phyloP scores from a whole-genome alignment of 2,113 vertebrate species.

The Zapornia atra region DNA sequence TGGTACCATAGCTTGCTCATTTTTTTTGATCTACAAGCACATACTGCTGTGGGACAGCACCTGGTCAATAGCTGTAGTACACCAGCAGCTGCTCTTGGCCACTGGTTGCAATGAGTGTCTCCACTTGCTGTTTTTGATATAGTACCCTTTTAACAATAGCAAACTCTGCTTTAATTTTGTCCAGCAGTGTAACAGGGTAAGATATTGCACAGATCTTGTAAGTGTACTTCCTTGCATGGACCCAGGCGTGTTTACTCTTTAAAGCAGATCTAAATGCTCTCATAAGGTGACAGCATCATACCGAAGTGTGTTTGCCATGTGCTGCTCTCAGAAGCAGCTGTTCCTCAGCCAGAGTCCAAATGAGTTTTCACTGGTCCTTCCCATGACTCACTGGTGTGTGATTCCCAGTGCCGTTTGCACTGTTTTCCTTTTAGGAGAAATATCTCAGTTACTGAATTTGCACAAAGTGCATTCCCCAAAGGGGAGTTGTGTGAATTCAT shows the following conservation, averaged over 20 bases:
- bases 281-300: background rate
- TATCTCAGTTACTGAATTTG: background rate
- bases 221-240: fast-evolving
- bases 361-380: background rate
- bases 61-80: background rate
- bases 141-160: background rate
- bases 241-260: background rate
- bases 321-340: background rate
- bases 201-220: background rate
- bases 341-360: background rate
- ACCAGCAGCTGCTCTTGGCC: background rate
- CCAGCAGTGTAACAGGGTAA: background rate
- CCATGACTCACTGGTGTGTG: background rate
- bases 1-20: background rate
- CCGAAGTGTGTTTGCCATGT: background rate
- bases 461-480: background rate
- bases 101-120: background rate
- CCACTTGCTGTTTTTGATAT: background rate
- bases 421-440: background rate
- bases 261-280: background rate
- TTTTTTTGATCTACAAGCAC: background rate
- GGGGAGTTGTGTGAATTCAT: background rate
- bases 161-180: background rate
- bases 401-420: background rate
- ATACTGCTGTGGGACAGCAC: background rate